phyloP scores from a whole-genome alignment of 2,888 invertebrate genomes.

The Drosophila hamatofila region DNA sequence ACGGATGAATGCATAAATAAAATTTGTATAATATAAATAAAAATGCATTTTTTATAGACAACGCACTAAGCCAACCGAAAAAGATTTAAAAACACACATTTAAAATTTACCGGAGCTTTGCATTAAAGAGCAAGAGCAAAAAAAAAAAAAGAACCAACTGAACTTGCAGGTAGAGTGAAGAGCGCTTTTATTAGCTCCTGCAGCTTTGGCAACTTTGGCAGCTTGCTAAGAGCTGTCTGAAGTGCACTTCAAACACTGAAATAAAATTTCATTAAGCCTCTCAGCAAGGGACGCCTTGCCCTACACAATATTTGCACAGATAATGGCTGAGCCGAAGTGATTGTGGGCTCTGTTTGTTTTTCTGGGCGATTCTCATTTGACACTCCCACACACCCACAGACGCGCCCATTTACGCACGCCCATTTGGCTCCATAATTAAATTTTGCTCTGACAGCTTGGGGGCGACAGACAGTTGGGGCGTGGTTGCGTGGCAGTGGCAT shows the following conservation, averaged over 20 bases:
- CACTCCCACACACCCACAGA: slow-evolving; percentile 14
- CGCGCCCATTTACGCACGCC: slow-evolving; percentile 26
- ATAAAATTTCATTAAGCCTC: slow-evolving; percentile 65
- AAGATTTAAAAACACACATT: slow-evolving; percentile 30
- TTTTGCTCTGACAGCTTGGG: slow-evolving; percentile 43
- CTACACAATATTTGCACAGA: slow-evolving; percentile 64
- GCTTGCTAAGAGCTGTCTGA: slow-evolving; percentile 47
- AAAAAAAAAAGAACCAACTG: neutral
- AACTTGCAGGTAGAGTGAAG: neutral
- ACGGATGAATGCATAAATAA: slow-evolving; percentile 75
- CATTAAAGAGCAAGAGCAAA: neutral
- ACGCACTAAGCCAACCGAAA: slow-evolving; percentile 15
- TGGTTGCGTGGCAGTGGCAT: slow-evolving; percentile 39
- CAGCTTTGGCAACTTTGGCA: slow-evolving; percentile 46
- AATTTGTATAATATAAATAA: slow-evolving; percentile 67
- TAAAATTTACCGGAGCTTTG: slow-evolving; percentile 4
- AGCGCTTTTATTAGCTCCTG: slow-evolving; percentile 18
- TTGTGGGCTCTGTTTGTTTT: slow-evolving; percentile 48
- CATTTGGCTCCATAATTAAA: slow-evolving; percentile 66
- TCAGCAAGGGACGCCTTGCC: slow-evolving; percentile 17
- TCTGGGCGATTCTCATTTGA: slow-evolving; percentile 38
- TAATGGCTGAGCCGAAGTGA: slow-evolving; percentile 61
- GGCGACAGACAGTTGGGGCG: slow-evolving; percentile 38
- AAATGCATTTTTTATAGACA: slow-evolving; percentile 62
- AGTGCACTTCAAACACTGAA: slow-evolving; percentile 69